Base-by-base conservation (phyloP, 2,113 vertebrate species). In the Girardinichthys multiradiatus region DNA sequence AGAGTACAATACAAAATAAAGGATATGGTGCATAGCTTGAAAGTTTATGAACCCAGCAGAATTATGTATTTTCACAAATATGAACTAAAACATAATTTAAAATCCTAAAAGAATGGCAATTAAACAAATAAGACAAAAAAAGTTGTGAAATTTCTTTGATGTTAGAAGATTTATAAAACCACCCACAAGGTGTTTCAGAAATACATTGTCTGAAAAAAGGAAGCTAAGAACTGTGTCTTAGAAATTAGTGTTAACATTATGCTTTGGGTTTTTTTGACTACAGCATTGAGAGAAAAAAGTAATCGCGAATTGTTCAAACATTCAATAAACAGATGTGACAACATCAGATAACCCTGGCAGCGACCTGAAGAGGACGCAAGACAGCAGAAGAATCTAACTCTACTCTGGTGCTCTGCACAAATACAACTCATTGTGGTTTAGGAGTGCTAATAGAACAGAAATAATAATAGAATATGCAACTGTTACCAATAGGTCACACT, bases 381-480 rank as follows among this genome's bases (percentile, higher is more conserved):
- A n/a, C 24, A 10, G 48, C 21, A 10, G 48, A 54, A 10, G 24
- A 54, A 54, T 21, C 48, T 2, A 54, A n/a, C 19, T 54, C 21
- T 21, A 54, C 48, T 24, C 21, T 54, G 48, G 17, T 17, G 15
- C 13, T 57, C 62, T 35, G 17, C 59, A 63, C 64, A 64, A 28
- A 74, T 24, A 1, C 63, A 24, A 54, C 30, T 42, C 66, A 73
- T 76, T 65, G 33, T 73, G 24, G 61, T 74, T 60, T 79, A 26
- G 54, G 31, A 77, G 67, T 72, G 58, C 26, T 73, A 64, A 64
- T 27, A 42, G 66, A 67, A 64, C 54, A 81, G 62, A 8, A 54
- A 30, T 64, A 75, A 75, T 67, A 64, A 67, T 2, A 35, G 39
- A 21, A 45, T 61, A 61, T 26, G 57, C 31, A 77, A 62, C 39